Percentiles rank a stretch among this genome's conserved stretches.
phyloP scores from a whole-genome alignment of 2,797 vertebrate species.

The Sarcoramphus papa region DNA sequence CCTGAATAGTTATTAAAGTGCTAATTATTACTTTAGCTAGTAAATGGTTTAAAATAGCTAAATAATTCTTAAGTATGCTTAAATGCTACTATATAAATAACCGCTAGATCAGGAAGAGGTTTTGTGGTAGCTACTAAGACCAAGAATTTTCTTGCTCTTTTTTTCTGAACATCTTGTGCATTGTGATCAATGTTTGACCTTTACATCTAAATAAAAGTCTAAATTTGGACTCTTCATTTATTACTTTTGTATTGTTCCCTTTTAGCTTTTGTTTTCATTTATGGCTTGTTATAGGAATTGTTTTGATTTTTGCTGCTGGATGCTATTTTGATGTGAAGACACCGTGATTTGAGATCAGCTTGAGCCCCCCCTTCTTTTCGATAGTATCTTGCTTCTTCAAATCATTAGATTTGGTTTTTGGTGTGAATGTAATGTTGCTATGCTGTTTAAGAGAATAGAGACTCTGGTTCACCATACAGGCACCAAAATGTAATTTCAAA shows the following conservation, averaged over 20 bases:
- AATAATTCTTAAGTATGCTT: neutral
- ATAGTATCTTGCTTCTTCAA: neutral
- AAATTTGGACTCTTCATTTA: neutral
- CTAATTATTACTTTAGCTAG: neutral
- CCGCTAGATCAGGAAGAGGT: neutral
- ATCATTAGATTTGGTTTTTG: rapidly evolving
- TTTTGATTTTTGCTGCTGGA: neutral
- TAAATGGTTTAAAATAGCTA: neutral
- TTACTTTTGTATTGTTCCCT: neutral
- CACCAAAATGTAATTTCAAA: neutral
- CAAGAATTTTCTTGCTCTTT: neutral
- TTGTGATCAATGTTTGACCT: neutral
- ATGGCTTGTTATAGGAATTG: neutral
- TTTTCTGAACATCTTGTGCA: neutral
- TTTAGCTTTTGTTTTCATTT: neutral
- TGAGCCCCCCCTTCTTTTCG: neutral
- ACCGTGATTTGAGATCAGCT: neutral
- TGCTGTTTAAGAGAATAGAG: neutral
- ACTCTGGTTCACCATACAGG: neutral
- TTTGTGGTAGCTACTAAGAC: neutral
- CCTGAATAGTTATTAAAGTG: neutral
- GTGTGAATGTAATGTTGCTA: neutral
- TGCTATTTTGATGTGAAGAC: neutral
- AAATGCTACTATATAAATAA: neutral
- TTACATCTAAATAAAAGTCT: neutral